A percentile compares a stretch with the other conserved stretches of the same genome.
Evolutionary conservation across 1,140 invertebrate species (phyloP).

Genomic region (Aradophagus sp.): DNA sequence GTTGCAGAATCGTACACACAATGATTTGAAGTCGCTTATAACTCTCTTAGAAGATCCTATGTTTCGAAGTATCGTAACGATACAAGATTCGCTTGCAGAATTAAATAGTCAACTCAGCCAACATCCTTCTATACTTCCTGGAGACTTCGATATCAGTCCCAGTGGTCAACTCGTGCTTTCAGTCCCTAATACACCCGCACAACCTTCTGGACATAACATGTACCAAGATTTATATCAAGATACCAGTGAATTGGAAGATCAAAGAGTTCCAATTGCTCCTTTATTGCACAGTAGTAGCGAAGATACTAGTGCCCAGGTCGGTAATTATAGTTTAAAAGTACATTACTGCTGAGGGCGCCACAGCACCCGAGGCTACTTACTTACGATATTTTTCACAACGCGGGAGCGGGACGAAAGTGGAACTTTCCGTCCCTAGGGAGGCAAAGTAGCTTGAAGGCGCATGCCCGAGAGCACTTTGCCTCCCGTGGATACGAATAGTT

Average conservation of each 20-base stretch:
- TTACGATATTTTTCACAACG: too few species aligned
- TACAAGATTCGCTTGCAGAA: slow-evolving; percentile 90
- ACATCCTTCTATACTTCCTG: slow-evolving; percentile 92
- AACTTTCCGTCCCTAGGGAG: too few species aligned
- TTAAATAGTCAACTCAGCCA: slow-evolving; percentile 86
- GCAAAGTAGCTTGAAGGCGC: too few species aligned
- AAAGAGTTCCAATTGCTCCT: slow-evolving; percentile 76
- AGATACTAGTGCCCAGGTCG: slow-evolving; percentile 72
- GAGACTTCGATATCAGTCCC: slow-evolving; percentile 91
- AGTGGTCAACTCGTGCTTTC: slow-evolving; percentile 80
- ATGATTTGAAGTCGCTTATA: slow-evolving; percentile 91
- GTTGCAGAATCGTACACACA: slow-evolving; percentile 81
- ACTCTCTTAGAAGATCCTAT: slow-evolving; percentile 93
- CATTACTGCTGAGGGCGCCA: too few species aligned
- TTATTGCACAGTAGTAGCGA: slow-evolving; percentile 75
- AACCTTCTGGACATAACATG: slow-evolving; percentile 68
- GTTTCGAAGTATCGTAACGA: slow-evolving; percentile 91
- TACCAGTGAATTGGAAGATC: slow-evolving; percentile 74
- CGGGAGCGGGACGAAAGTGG: too few species aligned
- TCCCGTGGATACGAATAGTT: too few species aligned
- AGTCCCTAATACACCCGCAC: slow-evolving; percentile 71
- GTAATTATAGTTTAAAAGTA: too few species aligned
- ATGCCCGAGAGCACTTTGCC: too few species aligned
- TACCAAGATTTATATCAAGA: slow-evolving; percentile 71
- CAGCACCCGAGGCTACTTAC: too few species aligned